These are phyloP conservation scores for Orchesella cincta DNA, from an alignment of 1,140 invertebrate genomes.

Conservation along the genomic window DNA sequence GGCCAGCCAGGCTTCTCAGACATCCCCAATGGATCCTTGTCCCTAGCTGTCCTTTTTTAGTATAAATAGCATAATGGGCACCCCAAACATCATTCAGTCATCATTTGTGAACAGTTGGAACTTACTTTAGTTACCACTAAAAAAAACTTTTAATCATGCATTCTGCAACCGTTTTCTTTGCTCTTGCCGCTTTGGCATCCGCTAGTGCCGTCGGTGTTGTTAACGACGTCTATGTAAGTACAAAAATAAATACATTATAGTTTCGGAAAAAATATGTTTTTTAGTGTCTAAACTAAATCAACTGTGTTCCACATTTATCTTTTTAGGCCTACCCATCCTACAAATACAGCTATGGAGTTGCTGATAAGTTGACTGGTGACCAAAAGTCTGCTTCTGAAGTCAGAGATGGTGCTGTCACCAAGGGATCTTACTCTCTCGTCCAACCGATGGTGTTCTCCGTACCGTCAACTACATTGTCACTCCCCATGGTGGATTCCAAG, in stretches of 20 bases:
- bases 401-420: conserved; percentile 57
- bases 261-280: too few relatives aligned
- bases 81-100: background rate
- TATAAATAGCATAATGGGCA: background rate
- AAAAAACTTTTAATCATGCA: background rate
- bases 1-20: too few relatives aligned
- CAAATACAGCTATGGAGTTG: conserved; percentile 9
- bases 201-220: background rate
- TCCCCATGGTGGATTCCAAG: conserved; percentile 43
- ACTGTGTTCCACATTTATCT: too few relatives aligned
- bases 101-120: background rate
- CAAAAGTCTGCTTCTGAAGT: conserved; percentile 22
- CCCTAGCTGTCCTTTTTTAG: too few relatives aligned
- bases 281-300: too few relatives aligned
- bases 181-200: background rate
- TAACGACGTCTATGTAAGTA: too few relatives aligned
- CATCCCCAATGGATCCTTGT: too few relatives aligned
- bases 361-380: conserved; percentile 26
- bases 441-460: conserved; percentile 50
- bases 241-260: too few relatives aligned
- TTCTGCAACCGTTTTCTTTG: conserved; percentile 5
- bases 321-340: background rate
- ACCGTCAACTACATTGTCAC: conserved; percentile 48
- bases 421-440: conserved; percentile 59
- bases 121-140: background rate